Conservation (phyloP, 2,888 invertebrate species). For the Nebria brevicollis region DNA sequence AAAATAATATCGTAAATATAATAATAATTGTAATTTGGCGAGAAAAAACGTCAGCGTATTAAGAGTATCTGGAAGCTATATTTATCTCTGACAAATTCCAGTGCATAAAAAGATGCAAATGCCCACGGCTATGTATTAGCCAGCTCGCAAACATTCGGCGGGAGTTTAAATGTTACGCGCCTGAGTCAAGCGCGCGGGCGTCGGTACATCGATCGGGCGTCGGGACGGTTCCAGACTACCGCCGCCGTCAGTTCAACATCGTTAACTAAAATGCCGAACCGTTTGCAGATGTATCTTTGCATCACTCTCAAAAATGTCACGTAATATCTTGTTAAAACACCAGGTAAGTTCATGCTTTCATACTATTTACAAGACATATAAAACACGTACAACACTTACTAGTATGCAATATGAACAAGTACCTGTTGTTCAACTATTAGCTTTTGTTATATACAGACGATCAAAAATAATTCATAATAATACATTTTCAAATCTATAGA, state of each 20-base stretch:
- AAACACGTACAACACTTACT: neutral
- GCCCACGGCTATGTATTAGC: neutral
- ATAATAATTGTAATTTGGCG: neutral
- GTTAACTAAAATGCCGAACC: slow-evolving; percentile 36
- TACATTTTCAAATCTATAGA: too few species aligned
- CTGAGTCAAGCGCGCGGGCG: slow-evolving; percentile 30
- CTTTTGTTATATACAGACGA: neutral
- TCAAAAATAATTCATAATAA: too few species aligned
- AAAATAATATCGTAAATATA: neutral
- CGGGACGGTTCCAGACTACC: slow-evolving; percentile 13
- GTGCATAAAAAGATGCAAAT: neutral
- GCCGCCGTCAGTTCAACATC: slow-evolving; percentile 29
- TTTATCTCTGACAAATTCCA: neutral
- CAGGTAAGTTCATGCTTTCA: slow-evolving; percentile 24
- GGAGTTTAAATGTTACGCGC: slow-evolving; percentile 16
- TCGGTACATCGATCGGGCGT: slow-evolving; percentile 39
- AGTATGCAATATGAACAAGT: neutral
- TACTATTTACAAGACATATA: neutral
- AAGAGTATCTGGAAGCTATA: neutral
- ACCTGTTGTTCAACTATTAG: slow-evolving; percentile 14
- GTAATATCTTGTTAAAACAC: slow-evolving; percentile 32
- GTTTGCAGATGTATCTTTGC: slow-evolving; percentile 22
- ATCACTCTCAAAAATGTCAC: slow-evolving; percentile 38
- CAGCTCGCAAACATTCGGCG: neutral
- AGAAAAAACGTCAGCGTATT: neutral